A percentile compares a stretch with the other conserved stretches of the same genome.
Conservation (phyloP, 2,888 invertebrate species). For the Rotaria magnacalcarata region DNA sequence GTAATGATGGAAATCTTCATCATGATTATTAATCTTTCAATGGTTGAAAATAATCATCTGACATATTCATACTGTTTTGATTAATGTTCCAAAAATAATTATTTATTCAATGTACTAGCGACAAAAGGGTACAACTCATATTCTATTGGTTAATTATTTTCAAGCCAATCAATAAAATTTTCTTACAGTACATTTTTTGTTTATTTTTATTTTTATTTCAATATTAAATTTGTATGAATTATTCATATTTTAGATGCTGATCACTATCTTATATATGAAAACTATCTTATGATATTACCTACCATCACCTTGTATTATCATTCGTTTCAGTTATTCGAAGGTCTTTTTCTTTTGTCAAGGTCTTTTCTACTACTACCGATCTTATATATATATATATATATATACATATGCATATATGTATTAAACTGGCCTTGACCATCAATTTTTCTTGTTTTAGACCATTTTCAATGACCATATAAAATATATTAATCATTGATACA, state of each 20-base stretch:
- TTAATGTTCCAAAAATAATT: neutral
- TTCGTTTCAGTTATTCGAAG: slow-evolving; percentile 1
- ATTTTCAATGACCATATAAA: neutral
- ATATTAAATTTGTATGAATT: neutral
- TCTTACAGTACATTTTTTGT: neutral
- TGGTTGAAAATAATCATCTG: neutral
- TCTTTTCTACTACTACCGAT: neutral
- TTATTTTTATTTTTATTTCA: neutral
- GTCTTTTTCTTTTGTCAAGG: slow-evolving; percentile 1
- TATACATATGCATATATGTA: neutral
- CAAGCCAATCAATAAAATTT: neutral
- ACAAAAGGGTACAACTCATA: neutral
- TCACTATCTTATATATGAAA: neutral
- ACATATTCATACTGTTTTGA: neutral
- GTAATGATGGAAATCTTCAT: neutral
- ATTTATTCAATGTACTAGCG: neutral
- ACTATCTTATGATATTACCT: neutral
- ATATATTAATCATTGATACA: neutral
- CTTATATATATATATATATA: neutral
- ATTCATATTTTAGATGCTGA: neutral
- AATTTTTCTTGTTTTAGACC: too few relatives aligned
- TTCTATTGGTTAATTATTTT: neutral
- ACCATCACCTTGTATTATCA: slow-evolving; percentile 3
- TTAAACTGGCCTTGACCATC: neutral
- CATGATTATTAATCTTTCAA: neutral